A percentile compares a stretch with the other conserved stretches of the same genome.
phyloP scores from a whole-genome alignment of 2,888 invertebrate species.

The Leucophora obtusa region DNA sequence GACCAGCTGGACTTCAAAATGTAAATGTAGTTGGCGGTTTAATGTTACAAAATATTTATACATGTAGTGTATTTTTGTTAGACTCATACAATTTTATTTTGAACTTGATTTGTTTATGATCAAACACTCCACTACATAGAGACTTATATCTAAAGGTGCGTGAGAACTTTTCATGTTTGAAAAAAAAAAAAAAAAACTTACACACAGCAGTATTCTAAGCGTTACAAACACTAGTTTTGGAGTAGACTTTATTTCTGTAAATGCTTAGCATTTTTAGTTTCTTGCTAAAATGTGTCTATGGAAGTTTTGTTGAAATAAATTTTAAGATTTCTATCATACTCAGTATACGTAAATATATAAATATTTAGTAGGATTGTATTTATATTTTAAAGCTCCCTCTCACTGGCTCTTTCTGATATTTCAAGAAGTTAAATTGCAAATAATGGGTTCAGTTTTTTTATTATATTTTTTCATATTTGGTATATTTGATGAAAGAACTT shows the following conservation, averaged over 20 bases:
- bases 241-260: conserved; percentile 10
- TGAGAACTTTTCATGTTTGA: conserved; percentile 70
- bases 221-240: conserved; percentile 24
- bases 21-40: conserved; percentile 70
- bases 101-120: conserved; percentile 72
- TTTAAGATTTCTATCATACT: conserved; percentile 65
- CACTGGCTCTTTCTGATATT: too few relatives aligned
- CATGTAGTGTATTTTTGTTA: not conserved
- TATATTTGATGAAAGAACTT: too few relatives aligned
- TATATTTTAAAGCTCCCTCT: too few relatives aligned
- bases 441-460: too few relatives aligned
- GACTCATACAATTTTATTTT: conserved; percentile 67
- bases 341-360: conserved; percentile 9
- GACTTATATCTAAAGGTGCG: conserved; percentile 68
- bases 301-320: conserved; percentile 71
- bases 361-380: too few relatives aligned
- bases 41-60: conserved; percentile 69
- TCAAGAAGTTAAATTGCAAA: too few relatives aligned
- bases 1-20: conserved; percentile 31
- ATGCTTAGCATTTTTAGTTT: conserved; percentile 27
- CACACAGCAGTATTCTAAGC: not conserved
- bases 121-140: conserved; percentile 30
- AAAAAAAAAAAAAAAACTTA: conserved; percentile 7
- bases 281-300: conserved; percentile 37
- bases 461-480: too few relatives aligned